Percentiles rank a stretch among this genome's conserved stretches.
Evolutionary conservation across 2,113 vertebrate genomes (phyloP).

Genomic region (Phycodurus eques): DNA sequence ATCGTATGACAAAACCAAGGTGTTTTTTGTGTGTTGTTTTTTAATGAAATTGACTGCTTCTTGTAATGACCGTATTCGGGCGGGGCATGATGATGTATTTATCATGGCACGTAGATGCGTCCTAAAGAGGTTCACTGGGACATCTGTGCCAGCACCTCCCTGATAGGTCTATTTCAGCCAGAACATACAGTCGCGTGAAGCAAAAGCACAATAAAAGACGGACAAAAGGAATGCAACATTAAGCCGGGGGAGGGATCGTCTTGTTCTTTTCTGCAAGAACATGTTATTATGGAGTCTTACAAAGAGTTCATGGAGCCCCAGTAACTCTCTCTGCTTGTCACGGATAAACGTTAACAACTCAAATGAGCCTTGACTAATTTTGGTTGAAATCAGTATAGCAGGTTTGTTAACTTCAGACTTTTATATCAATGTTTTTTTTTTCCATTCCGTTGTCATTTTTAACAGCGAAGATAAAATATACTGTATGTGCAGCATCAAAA

Average conservation of each 20-base stretch:
- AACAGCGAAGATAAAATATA: too few species aligned
- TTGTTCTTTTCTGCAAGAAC: constrained; percentile 38
- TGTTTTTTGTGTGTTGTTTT: too few species aligned
- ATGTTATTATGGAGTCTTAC: constrained; percentile 46
- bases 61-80: constrained; percentile 61
- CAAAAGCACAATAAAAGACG: constrained; percentile 8
- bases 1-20: too few species aligned
- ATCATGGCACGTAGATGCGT: constrained; percentile 52
- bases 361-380: background rate
- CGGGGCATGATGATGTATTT: constrained; percentile 66
- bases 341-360: background rate
- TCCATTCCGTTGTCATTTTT: too few species aligned
- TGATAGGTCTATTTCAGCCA: constrained; percentile 29
- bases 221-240: constrained; percentile 24
- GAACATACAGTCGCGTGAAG: constrained; percentile 42
- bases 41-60: constrained; percentile 5
- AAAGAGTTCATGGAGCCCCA: constrained; percentile 11
- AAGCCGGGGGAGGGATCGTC: constrained; percentile 3
- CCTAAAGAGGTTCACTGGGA: constrained; percentile 38
- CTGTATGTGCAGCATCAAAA: too few species aligned
- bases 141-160: constrained; percentile 34
- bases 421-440: too few species aligned
- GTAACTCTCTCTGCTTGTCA: background rate
- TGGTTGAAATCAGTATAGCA: too few species aligned
- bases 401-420: too few species aligned